Base-by-base conservation (phyloP, 2,888 invertebrate genomes). In the Caenorhabditis wallacei region DNA sequence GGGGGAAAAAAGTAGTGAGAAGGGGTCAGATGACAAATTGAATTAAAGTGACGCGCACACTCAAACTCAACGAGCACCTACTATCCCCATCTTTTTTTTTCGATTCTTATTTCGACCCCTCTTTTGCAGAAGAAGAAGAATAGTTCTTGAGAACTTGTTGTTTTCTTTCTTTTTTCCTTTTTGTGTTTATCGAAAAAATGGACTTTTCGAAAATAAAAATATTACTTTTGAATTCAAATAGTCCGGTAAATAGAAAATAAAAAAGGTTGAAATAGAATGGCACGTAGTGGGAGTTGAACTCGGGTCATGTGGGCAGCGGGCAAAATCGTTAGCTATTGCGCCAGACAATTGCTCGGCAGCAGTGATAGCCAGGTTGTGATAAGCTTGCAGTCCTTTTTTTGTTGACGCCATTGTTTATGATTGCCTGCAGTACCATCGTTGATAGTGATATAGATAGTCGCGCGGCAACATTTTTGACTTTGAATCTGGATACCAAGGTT, bases 1-100 rank as follows among this genome's bases (percentile, higher is more conserved):
- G n/a, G 22, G 56, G 13, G n/a, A 54, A 40, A 26, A 69, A n/a
- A n/a, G n/a, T n/a, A n/a, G n/a, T n/a, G n/a, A 48, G 35, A 24
- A 26, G 63, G 75, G 69, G 54, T 78, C 68, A 63, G 54, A 69
- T 78, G 78, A 78, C 78, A 78, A 78, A 78, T 78, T 78, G 78
- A 63, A 78, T 78, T 78, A 78, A 78, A 78, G 78, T 72, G 71
- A 66, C 79, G 71, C 63, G 57, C 56, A 64, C 64, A 40, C 40
- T 59, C 59, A 59, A 59, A 30, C 30, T 35, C 16, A 18, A 56
- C 30, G 40, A 59, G 59, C 22, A 40, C 40, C 40, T 37, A 40
- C 10, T n/a, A n/a, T 16, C 57, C 37, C 13, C n/a, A 22, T n/a
- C 40, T 61, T 61, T 43, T 26, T 22, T n/a, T n/a, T n/a, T n/a